Base-by-base conservation (phyloP, 2,113 vertebrate genomes). In the Brevimyrus niger region DNA sequence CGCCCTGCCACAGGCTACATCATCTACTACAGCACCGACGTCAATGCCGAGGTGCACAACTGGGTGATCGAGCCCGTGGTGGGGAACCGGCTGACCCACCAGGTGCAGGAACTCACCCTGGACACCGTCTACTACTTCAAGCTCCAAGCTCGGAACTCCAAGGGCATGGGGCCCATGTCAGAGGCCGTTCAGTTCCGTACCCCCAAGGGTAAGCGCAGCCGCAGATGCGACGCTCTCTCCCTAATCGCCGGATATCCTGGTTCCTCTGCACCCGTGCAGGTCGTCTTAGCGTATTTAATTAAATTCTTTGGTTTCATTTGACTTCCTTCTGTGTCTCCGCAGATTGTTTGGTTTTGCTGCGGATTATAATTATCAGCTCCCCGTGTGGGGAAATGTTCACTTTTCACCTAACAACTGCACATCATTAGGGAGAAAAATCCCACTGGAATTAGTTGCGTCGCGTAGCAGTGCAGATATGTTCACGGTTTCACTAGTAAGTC, bases 51-150 rank as follows among this genome's bases (percentile, higher is more conserved):
- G 94, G 97, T 98, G 65, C 98, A 99, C 0, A 98, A 99, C 91
- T 99, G 98, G 98, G 98, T 99, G 2, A 97, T 99, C 23, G 98
- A 99, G 65, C 98, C 98, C 0, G 98, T 99, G 2, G 97, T 99
- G 90, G 98, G 98, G 0, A 99, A 99, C 93, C 95, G 98, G 4
- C 95, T 99, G 58, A 99, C 98, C 0, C 98, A 99, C 92, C 98
- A 99, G 95, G 99, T 99, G 90, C 98, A 99, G 88, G 98, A 99
- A 65, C 90, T 99, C 90, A 99, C 98, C 0, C 97, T 99, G 0
- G 98, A 99, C 91, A 99, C 98, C 0, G 96, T 97, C 0, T 99
- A 99, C 94, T 99, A 98, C 95, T 99, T 99, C 95, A 99, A 98
- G 94, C 98, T 99, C 92, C 98, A 99, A 92, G 98, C 98, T 17